Conservation (phyloP, 1,140 invertebrate genomes). For the Bombus confusus region DNA sequence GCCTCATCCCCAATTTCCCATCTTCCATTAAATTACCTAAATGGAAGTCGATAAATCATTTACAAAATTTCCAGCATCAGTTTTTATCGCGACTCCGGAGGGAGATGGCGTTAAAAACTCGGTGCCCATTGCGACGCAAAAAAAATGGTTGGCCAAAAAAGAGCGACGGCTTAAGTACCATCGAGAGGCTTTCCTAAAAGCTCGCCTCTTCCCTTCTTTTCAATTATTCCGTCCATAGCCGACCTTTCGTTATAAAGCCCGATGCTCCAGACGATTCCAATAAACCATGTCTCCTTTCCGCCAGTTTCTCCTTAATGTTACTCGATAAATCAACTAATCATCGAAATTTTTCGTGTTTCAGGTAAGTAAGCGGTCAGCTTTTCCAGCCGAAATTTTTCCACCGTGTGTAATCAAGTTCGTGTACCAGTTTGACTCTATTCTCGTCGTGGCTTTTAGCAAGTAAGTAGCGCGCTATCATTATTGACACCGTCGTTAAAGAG, state of each 20-base stretch:
- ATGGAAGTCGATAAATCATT: conserved; percentile 10
- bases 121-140: neutral
- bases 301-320: too few relatives aligned
- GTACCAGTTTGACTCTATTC: conserved; percentile 39
- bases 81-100: neutral
- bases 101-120: neutral
- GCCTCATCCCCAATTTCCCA: neutral
- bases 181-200: conserved; percentile 19
- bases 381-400: conserved; percentile 41
- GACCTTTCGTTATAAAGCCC: neutral
- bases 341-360: conserved; percentile 66
- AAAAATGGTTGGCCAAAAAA: neutral
- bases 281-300: neutral
- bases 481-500: conserved; percentile 70
- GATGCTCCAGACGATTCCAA: neutral
- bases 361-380: conserved; percentile 64
- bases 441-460: conserved; percentile 19
- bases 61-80: conserved; percentile 1
- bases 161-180: conserved; percentile 5
- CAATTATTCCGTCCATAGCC: conserved; percentile 15
- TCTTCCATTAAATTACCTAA: neutral
- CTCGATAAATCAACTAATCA: conserved; percentile 61
- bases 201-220: conserved; percentile 1
- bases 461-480: conserved; percentile 55
- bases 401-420: conserved; percentile 70